phyloP scores from a whole-genome alignment of 2,797 vertebrate genomes.

The Semotilus atromaculatus region DNA sequence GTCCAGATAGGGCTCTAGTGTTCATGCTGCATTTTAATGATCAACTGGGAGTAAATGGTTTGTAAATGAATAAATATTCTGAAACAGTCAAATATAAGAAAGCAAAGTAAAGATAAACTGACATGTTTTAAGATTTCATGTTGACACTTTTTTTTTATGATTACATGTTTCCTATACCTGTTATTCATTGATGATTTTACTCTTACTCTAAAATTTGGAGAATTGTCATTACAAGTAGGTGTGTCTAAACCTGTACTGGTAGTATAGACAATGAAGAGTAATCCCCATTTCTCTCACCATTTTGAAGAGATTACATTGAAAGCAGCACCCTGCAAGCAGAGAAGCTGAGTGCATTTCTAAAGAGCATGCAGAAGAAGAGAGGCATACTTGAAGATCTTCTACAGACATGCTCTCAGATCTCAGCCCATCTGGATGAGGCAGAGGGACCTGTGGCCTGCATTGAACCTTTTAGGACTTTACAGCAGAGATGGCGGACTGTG shows the following conservation, averaged over 20 bases:
- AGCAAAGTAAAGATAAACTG: neutral
- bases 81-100: neutral
- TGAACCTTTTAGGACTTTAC: conserved; percentile 82
- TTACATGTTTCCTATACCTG: neutral
- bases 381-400: conserved; percentile 75
- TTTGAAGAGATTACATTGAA: conserved; percentile 75
- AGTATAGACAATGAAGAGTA: neutral
- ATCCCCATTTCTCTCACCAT: conserved; percentile 8
- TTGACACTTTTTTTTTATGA: too few relatives aligned
- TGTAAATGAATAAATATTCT: neutral
- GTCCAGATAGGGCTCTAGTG: neutral
- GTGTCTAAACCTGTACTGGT: neutral
- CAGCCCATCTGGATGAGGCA: conserved; percentile 73
- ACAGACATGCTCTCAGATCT: conserved; percentile 75
- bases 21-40: neutral
- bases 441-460: conserved; percentile 83
- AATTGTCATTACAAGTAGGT: neutral
- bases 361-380: conserved; percentile 76
- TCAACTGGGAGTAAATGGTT: neutral
- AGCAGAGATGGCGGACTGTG: conserved; percentile 82
- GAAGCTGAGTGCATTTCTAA: conserved; percentile 77
- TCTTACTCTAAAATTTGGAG: neutral
- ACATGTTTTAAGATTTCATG: neutral
- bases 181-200: neutral
- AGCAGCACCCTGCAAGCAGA: conserved; percentile 77